These are phyloP conservation scores for Abrostola tripartita DNA, from an alignment of 2,888 invertebrate genomes.

Conservation along the genomic window DNA sequence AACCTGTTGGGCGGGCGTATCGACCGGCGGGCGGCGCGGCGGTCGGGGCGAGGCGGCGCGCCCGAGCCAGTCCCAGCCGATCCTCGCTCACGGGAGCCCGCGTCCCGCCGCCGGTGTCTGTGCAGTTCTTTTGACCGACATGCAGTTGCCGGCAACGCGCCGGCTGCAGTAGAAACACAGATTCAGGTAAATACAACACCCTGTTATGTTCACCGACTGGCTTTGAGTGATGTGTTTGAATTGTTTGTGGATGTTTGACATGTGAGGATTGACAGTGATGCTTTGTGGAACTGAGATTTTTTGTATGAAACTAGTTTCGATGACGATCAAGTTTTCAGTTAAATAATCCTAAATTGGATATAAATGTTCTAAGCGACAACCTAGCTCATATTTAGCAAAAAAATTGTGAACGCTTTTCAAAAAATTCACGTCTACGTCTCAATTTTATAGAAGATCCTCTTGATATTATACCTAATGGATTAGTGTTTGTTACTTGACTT, in stretches of 20 bases:
- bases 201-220: conserved; percentile 13
- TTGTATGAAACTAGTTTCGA: neutral
- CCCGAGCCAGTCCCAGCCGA: conserved; percentile 68
- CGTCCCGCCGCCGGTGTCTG: conserved; percentile 34
- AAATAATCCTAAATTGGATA: neutral
- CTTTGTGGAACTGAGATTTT: neutral
- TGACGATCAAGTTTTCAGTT: neutral
- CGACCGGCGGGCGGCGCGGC: conserved; percentile 71
- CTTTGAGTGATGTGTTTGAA: conserved; percentile 19
- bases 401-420: conserved; percentile 8
- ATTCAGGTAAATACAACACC: conserved; percentile 69
- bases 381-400: neutral
- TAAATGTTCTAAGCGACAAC: neutral
- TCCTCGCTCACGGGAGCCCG: conserved; percentile 56
- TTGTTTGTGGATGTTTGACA: conserved; percentile 11
- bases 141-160: conserved; percentile 74
- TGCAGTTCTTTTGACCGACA: conserved; percentile 66
- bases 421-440: conserved; percentile 35
- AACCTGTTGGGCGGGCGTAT: conserved; percentile 82
- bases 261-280: conserved; percentile 12
- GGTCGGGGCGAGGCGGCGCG: conserved; percentile 55
- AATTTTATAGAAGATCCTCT: conserved; percentile 14
- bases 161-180: conserved; percentile 72
- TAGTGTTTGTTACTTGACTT: neutral
- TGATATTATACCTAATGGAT: neutral